Base-by-base conservation (phyloP, 2,113 vertebrate species). In the Neogale vison region DNA sequence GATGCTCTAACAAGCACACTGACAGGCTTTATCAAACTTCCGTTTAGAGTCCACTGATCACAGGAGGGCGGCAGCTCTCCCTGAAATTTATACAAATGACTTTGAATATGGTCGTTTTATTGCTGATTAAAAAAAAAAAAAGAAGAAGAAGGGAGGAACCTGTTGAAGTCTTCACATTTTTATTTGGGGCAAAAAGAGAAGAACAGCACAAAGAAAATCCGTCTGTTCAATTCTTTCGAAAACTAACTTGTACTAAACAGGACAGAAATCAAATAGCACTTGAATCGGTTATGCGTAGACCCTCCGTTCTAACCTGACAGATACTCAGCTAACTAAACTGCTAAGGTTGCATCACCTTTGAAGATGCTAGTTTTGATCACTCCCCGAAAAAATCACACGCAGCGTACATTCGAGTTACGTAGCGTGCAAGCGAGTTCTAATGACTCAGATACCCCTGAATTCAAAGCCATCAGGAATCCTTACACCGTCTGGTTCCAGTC, bases 141-240 rank as follows among this genome's bases (percentile, higher is more conserved):
- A 52, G 14, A 52, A 17, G 61, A 52, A 18, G 2, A 77, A 31
- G 23, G 52, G 3, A 69, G n/a, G 63, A 20, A 36, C 5, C 26
- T 93, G 34, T 74, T 71, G 72, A 93, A 34, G 34, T 47, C 57
- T 76, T 96, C 23, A 45, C 84, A 71, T 77, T 93, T 96, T 80
- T 29, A 67, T 55, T 82, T 74, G 67, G 6, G 4, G 34, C 36
- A 4, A 57, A 95, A 61, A 57, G 24, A 93, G 36, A 77, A 82
- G 69, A 91, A 23, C 11, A 45, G 71, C 85, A 82, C n/a, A 93
- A 71, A 72, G 83, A 67, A 50, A 10, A 24, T 21, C 39, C 47
- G 5, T 61, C 86, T 72, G 74, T 90, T 39, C 92, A 52, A 26
- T 39, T 36, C 24, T 14, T 14, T 86, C 6, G 36, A n/a, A 89